Evolutionary conservation across 2,113 vertebrate species (phyloP), one percentile per base, ranked within the genome.

Genomic region (Lethenteron camtschaticum): DNA sequence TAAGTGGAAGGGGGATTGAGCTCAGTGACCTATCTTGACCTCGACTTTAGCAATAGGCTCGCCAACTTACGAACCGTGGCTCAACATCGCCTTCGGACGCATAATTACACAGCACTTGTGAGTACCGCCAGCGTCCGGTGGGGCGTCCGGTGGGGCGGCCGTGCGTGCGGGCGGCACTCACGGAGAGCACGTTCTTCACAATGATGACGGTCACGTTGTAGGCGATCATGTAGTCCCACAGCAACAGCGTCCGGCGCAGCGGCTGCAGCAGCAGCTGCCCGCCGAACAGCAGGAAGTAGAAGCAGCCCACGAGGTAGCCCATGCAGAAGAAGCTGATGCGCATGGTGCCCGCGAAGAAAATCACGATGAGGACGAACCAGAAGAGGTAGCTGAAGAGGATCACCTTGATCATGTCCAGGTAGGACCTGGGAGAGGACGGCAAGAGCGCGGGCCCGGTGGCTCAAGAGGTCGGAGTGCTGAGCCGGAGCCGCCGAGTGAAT

Each of bases 181-280:
- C 84, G 10, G 76, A 82, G 16, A 85, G 77, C 58, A 84, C 60
- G 71, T 99, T 83, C 78, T 85, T 84, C 74, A 77, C 75, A 12
- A 79, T 75, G 8, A 83, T 85, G n/a, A 81, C 83, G 18, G 83
- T 73, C 59, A 77, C 80, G 7, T 76, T 99, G 81, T 99, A 99
- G 5, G 92, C 92, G 68, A 99, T 99, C 73, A 99, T 82, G 82
- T 90, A 96, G 80, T 99, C 94, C 94, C 94, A 99, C 77, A 87
- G 74, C 9, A 73, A 66, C 56, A 86, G 76, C 12, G 83, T 74
- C 70, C 80, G 75, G 55, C 74, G 77, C 78, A 97, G 79, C 0
- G 82, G 82, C 78, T 82, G 79, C 74, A 79, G 76, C 41, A 85
- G 78, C 74, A 83, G 78, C 8, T 71, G 81, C 71, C 82, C 78